These are phyloP conservation scores for Caenorhabditis becei DNA, from an alignment of 2,888 invertebrate species.

Conservation along the genomic window DNA sequence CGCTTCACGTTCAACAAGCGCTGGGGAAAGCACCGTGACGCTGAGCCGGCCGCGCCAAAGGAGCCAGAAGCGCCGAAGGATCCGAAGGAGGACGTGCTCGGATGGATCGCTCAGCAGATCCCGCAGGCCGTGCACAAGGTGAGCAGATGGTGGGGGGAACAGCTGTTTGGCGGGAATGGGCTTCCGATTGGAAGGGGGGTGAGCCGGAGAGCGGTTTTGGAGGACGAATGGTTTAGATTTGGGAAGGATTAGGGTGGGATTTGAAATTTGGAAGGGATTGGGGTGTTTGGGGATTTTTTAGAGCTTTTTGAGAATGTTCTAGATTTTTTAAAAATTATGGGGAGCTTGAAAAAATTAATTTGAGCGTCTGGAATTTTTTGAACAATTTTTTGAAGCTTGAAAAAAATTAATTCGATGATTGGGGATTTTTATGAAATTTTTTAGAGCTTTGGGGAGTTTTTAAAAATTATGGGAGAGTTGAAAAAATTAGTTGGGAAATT, in stretches of 20 bases:
- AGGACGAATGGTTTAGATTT: no score
- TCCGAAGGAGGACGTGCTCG: constrained; percentile 77
- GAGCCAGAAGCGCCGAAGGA: constrained; percentile 76
- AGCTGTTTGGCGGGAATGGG: constrained; percentile 21
- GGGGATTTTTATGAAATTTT: not conserved
- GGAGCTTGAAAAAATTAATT: not conserved
- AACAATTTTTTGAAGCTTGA: not conserved
- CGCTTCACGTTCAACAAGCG: constrained; percentile 68
- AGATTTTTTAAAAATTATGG: not conserved
- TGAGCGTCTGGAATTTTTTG: not conserved
- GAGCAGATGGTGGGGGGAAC: constrained; percentile 81
- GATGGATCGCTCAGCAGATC: constrained; percentile 78
- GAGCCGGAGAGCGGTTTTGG: no score
- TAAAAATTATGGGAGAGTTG: no score
- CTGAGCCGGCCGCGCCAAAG: constrained; percentile 66
- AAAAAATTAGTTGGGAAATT: no score
- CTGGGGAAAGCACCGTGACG: constrained; percentile 72
- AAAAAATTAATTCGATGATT: not conserved
- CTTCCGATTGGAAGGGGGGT: not conserved
- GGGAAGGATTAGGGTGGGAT: no score
- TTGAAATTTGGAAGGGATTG: no score
- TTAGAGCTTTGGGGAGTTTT: not conserved
- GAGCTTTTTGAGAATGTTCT: not conserved
- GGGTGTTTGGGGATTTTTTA: not conserved
- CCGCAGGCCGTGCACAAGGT: constrained; percentile 79